A percentile compares a stretch with the other conserved stretches of the same genome.
phyloP scores from a whole-genome alignment of 2,113 vertebrate genomes.

The Zosterops hypoxanthus region DNA sequence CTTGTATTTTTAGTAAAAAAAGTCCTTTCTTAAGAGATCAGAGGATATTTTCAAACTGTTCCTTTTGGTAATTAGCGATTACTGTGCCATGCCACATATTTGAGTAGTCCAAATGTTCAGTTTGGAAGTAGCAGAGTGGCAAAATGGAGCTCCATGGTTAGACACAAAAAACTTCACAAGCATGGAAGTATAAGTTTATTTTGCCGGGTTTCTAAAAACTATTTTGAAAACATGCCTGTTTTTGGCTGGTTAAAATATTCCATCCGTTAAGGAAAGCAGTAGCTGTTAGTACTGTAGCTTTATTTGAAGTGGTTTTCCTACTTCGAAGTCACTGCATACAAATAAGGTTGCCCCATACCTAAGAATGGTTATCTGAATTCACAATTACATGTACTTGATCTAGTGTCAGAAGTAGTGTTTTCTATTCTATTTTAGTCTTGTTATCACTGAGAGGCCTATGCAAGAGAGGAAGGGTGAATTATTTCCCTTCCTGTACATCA shows the following conservation, averaged over 20 bases:
- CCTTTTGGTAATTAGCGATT: background rate
- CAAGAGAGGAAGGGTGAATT: background rate
- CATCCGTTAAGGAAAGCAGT: background rate
- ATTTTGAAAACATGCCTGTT: background rate
- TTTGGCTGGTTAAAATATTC: background rate
- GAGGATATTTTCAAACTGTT: background rate
- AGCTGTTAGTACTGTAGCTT: background rate
- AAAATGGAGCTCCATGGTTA: background rate
- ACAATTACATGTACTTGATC: background rate
- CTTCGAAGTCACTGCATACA: background rate
- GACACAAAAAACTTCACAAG: background rate
- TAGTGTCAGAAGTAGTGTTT: constrained; percentile 13
- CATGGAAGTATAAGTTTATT: background rate
- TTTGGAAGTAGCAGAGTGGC: background rate
- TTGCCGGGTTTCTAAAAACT: background rate
- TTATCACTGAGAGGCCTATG: background rate
- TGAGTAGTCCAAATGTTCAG: background rate
- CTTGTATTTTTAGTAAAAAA: background rate
- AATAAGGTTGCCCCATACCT: background rate
- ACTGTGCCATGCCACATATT: background rate
- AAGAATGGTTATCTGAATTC: background rate
- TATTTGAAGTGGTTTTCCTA: background rate
- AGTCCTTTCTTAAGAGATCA: background rate
- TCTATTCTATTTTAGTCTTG: background rate
- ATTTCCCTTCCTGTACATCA: constrained; percentile 26